phyloP scores from a whole-genome alignment of 2,888 invertebrate species.

The Lasioglossum zephyrum region DNA sequence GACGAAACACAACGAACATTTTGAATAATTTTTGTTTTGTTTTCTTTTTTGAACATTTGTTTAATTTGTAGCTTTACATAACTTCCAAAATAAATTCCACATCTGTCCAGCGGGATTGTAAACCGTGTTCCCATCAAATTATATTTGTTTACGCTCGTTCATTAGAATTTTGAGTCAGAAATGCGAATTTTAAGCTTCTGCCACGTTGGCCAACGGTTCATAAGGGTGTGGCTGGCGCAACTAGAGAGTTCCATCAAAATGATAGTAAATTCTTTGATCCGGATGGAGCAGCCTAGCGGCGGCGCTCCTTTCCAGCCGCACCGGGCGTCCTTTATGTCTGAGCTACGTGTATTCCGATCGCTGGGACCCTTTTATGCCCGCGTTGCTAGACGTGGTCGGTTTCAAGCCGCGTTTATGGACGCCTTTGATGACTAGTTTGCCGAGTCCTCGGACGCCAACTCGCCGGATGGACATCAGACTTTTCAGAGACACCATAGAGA shows the following conservation, averaged over 20 bases:
- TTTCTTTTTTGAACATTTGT: too few species aligned
- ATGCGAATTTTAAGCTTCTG: background rate
- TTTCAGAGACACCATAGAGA: background rate
- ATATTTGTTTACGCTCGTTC: background rate
- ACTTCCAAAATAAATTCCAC: too few species aligned
- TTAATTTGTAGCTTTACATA: too few species aligned
- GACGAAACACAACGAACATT: too few species aligned
- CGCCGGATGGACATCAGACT: background rate
- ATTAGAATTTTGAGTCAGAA: background rate
- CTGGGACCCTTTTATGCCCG: slow-evolving; percentile 50
- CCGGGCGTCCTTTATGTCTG: slow-evolving; percentile 48
- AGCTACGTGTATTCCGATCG: slow-evolving; percentile 50
- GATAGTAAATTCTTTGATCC: slow-evolving; percentile 4
- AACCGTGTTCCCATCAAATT: too few species aligned
- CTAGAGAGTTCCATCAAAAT: background rate
- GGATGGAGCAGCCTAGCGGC: background rate
- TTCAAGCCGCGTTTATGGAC: slow-evolving; percentile 52
- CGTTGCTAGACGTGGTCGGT: slow-evolving; percentile 42
- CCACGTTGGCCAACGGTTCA: background rate
- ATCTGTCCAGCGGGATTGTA: too few species aligned
- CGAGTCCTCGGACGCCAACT: background rate
- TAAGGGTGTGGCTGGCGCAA: background rate
- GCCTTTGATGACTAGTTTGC: slow-evolving; percentile 39
- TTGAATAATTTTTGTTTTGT: too few species aligned
- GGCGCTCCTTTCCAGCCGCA: slow-evolving; percentile 27